A percentile compares a stretch with the other conserved stretches of the same genome.
These are phyloP conservation scores for Oreohelix idahoensis DNA, from an alignment of 1,140 invertebrate genomes.

Conservation along the genomic window DNA sequence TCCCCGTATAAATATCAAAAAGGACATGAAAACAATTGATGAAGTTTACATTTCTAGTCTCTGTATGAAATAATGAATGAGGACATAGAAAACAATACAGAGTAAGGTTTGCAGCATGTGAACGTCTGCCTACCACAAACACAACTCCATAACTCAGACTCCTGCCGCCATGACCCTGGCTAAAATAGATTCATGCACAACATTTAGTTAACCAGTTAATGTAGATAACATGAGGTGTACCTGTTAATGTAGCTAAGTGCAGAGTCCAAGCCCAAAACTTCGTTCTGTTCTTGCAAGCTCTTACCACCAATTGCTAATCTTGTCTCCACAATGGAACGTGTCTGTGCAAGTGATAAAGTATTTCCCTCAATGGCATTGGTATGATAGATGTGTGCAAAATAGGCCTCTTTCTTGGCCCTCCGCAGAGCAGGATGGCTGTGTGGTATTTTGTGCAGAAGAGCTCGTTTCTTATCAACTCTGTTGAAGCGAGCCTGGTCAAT, in stretches of 20 bases:
- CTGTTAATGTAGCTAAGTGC: slow-evolving; percentile 96
- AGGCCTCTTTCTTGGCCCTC: slow-evolving; percentile 92
- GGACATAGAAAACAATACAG: no score
- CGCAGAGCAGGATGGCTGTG: slow-evolving; percentile 84
- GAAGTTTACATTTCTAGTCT: no score
- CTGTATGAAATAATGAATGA: no score
- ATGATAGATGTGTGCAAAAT: slow-evolving; percentile 97
- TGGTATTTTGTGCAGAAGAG: slow-evolving; percentile 85
- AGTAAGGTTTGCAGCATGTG: no score
- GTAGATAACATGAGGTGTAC: slow-evolving; percentile 78
- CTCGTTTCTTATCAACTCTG: slow-evolving; percentile 89
- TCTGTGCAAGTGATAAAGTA: slow-evolving; percentile 94
- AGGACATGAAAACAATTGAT: no score
- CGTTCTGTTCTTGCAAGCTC: slow-evolving; percentile 96
- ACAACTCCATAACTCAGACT: no score
- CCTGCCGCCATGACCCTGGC: no score
- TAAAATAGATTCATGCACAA: no score
- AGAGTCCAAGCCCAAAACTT: slow-evolving; percentile 84
- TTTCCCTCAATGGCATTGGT: slow-evolving; percentile 98
- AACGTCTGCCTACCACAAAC: no score
- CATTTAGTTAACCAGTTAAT: no score
- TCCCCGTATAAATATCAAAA: no score
- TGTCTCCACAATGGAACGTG: slow-evolving; percentile 93
- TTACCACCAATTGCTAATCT: slow-evolving; percentile 93
- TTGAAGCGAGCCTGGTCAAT: slow-evolving; percentile 84